Evolutionary conservation across 2,888 invertebrate species (phyloP).

Genomic region (Amaurobius ferox): DNA sequence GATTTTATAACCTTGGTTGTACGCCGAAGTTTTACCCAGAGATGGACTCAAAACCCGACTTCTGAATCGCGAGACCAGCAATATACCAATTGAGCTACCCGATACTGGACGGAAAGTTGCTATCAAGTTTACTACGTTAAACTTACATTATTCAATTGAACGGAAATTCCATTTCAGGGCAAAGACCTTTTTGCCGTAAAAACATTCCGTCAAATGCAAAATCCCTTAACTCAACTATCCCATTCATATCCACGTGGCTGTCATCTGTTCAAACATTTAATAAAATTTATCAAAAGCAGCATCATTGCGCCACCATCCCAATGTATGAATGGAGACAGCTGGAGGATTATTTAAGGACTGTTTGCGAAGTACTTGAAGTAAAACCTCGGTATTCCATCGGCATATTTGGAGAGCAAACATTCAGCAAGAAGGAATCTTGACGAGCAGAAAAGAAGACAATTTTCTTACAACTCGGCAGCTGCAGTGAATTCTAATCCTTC

Average conservation of each 20-base stretch:
- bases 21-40: too few relatives aligned
- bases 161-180: too few relatives aligned
- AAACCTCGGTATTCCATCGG: slow-evolving; percentile 18
- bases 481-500: slow-evolving; percentile 53
- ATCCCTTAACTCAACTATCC: not conserved
- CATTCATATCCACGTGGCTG: not conserved
- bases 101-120: too few relatives aligned
- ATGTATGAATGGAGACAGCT: slow-evolving; percentile 21
- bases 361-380: slow-evolving; percentile 46
- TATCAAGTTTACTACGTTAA: too few relatives aligned
- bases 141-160: too few relatives aligned
- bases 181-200: not conserved
- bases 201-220: not conserved
- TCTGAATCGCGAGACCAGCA: too few relatives aligned
- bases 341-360: slow-evolving; percentile 26
- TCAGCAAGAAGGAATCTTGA: slow-evolving; percentile 18
- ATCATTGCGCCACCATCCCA: slow-evolving; percentile 34
- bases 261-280: slow-evolving; percentile 61
- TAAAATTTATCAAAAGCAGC: slow-evolving; percentile 39
- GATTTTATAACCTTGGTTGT: too few relatives aligned
- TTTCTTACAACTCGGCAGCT: slow-evolving; percentile 40
- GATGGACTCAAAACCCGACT: too few relatives aligned
- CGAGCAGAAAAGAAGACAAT: slow-evolving; percentile 12
- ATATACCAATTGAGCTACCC: too few relatives aligned
- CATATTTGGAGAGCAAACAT: slow-evolving; percentile 39